Evolutionary conservation across 2,797 vertebrate genomes (phyloP), one percentile per base, ranked within the genome.

Genomic region (Chiroxiphia lanceolata): DNA sequence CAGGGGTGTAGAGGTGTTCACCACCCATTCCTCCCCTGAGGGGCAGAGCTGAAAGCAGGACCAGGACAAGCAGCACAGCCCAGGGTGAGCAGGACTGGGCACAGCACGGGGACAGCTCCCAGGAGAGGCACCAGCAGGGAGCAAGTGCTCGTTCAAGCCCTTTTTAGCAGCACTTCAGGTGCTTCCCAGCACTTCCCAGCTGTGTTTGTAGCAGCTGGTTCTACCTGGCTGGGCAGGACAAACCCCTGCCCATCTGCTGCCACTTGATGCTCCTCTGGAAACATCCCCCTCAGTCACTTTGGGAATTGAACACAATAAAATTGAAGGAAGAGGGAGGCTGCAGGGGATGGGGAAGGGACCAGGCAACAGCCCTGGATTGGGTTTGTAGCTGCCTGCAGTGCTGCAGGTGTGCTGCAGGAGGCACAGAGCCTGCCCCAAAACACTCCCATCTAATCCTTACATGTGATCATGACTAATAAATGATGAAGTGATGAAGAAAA

Each of bases 211-310:
- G 61, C 51, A 64, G 72, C 72, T 79, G 77, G 29, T 60, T 92
- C 61, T 75, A 60, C 77, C 82, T 86, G 72, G 61, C 40, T 45
- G 45, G n/a, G 40, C 68, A 76, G 68, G 33, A 76, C 38, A 57
- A 57, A 1, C 29, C 45, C 36, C 48, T 44, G 68, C 56, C 69
- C 57, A 45, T 65, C 61, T 78, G 77, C 72, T 79, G 84, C 47
- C 38, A n/a, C 77, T 53, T 56, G 68, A 70, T 75, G 47, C 69
- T 50, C 57, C 68, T 87, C 77, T 56, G 47, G 42, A 87, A 70
- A 23, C 36, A 34, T 17, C 45, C 8, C 22, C 26, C 31, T 59
- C 9, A 1, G 17, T 14, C 0, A 0, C 47, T 50, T 21, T 13
- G 50, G 50, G 61, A 36, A 14, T 16, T 20, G 5, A 61, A 42